Evolutionary conservation across 2,113 vertebrate species (phyloP), one percentile per base, ranked within the genome.

Genomic region (Pterocles gutturalis): DNA sequence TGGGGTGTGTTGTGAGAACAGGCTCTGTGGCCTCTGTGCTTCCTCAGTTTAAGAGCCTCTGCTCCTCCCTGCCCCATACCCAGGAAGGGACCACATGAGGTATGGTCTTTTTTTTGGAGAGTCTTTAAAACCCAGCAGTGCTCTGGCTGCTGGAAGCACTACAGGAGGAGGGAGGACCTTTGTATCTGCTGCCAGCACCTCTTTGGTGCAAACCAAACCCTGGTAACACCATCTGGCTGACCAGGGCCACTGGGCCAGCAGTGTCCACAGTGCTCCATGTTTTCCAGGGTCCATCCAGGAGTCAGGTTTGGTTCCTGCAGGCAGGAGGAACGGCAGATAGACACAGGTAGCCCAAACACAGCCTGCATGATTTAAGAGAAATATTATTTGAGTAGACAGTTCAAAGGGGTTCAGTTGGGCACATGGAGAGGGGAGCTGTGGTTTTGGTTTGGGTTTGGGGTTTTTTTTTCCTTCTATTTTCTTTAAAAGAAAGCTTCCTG

Each of bases 161-260:
- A 11, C 53, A 26, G 48, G 38, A 48, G 26, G 17, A 89, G 19
- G 21, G 21, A 13, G 72, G 49, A 31, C 61, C 45, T 70, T 72
- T 49, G 13, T 24, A 22, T 51, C 61, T 54, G 64, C 86, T 81
- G 64, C 55, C 38, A 55, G 57, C 29, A 28, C 20, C 25, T 25
- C 34, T 67, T 41, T 24, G 17, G n/a, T 45, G 36, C 21, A 26
- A 84, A 17, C 48, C 72, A 46, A 73, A 53, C 33, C 60, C 28
- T 60, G 57, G 46, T 20, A 64, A 36, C 17, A 38, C 22, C 33
- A 60, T 17, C 33, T 61, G 17, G 18, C 58, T 1, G 3, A 25
- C 28, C 20, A 17, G n/a, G 58, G 46, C 66, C 25, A 12, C 67
- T 0, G 0, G 9, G 28, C 10, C 0, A 0, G 31, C 1, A 2